Evolutionary conservation across 2,797 vertebrate genomes (phyloP), one percentile per base, ranked within the genome.

Genomic region (Scleropages formosus): DNA sequence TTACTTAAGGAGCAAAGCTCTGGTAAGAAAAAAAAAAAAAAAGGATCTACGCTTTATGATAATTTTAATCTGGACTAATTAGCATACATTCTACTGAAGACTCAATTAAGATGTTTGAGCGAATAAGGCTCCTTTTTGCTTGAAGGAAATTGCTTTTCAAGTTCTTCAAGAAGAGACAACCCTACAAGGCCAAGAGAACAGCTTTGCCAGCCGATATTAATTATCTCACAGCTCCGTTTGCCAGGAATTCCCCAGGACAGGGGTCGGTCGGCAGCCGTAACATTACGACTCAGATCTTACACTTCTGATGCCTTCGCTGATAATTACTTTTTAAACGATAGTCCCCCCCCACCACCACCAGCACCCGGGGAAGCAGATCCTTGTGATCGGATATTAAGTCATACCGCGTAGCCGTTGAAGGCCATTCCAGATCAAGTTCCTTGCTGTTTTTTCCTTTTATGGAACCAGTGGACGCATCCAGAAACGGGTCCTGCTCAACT

Each of bases 31-130:
- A 7, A 1, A 24, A 18, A 62, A 2, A 62, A 20, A 24, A 12
- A 12, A 62, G 6, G 20, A 24, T 24, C 11, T 20, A 22, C 15
- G 22, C 13, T 63, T 59, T 70, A 77, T 72, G 69, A 60, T 61
- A 70, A 56, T 63, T 77, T 72, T 72, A 53, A 72, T 81, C 73
- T 68, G 51, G 58, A 78, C 58, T 68, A 78, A 83, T 76, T 61
- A 69, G 56, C 59, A 75, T 51, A 24, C 76, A 70, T 63, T 71
- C 77, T 53, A 64, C 71, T 62, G 68, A 79, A 79, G 59, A 72
- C 47, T 53, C 53, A 62, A 77, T 77, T 72, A 80, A 69, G 77
- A 26, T 31, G 46, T 64, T 75, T 59, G 65, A 58, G 70, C 75
- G 65, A 81, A 80, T 77, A 78, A 73, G 39, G 58, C 74, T 59